These are phyloP conservation scores for Pasiphila rectangulata DNA, from an alignment of 2,888 invertebrate genomes.

Conservation along the genomic window DNA sequence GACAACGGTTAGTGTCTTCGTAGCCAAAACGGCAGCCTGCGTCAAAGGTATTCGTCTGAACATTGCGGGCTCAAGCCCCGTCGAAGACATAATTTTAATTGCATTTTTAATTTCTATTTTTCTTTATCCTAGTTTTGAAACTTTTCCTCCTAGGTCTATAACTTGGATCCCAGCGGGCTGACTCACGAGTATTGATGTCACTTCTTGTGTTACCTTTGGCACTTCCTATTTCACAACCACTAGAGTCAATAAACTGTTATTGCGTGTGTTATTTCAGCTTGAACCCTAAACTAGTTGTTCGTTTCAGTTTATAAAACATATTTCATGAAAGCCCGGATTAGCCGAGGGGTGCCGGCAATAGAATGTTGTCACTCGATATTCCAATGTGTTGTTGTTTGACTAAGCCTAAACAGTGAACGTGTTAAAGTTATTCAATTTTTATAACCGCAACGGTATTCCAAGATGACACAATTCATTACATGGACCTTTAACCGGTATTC, in stretches of 20 bases:
- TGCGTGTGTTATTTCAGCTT: not conserved
- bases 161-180: slow-evolving; percentile 39
- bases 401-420: too few species aligned
- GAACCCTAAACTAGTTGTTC: not conserved
- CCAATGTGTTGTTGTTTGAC: too few species aligned
- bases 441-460: slow-evolving; percentile 14
- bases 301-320: not conserved
- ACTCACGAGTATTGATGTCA: slow-evolving; percentile 68
- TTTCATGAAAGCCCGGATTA: too few species aligned
- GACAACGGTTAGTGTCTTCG: too few species aligned
- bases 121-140: too few species aligned
- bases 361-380: too few species aligned
- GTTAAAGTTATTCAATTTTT: slow-evolving; percentile 4
- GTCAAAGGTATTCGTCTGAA: too few species aligned
- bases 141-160: slow-evolving; percentile 13
- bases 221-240: slow-evolving; percentile 65
- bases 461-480: slow-evolving; percentile 29
- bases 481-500: slow-evolving; percentile 7
- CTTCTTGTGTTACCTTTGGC: slow-evolving; percentile 62
- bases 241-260: slow-evolving; percentile 30
- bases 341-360: too few species aligned
- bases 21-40: too few species aligned
- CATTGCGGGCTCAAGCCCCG: too few species aligned
- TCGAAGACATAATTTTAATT: too few species aligned
- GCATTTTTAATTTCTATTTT: too few species aligned